Base-by-base conservation (phyloP, 2,888 invertebrate genomes). In the Tachina fera region DNA sequence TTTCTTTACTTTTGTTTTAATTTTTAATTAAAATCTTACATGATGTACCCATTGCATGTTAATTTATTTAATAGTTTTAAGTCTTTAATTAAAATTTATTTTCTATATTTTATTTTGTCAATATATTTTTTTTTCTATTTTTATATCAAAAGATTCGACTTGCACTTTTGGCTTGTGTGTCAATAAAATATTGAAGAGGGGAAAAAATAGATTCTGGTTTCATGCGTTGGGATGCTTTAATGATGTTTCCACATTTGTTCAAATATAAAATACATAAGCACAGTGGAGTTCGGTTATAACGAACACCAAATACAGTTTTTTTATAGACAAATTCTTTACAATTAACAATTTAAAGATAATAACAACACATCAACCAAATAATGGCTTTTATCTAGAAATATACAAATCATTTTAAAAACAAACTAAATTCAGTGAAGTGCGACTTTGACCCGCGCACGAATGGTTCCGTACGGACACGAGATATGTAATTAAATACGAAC, bases 11-110 rank as follows among this genome's bases (percentile, higher is more conserved):
- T 13, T 10, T 22, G 47, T 61, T 63, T 56, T 65, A 14, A 74
- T 19, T 71, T 86, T 83, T 83, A 86, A 86, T 86, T 86, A 79
- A 82, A 79, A 41, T 71, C 82, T 86, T 83, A 83, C 86, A 85
- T 85, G 82, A 86, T 83, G 79, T 65, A 75, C 61, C 71, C 53
- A 75, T 82, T 47, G 67, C 76, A 72, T 84, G 77, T 84, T 84
- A 81, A 77, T 77, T 81, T 72, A 79, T 76, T 86, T 76, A 82
- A 79, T 71, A 51, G 49, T 74, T 70, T 71, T 63, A 75, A 58
- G 19, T 63, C 58, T 77, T 75, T 77, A 83, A 83, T 83, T 83
- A 83, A 83, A 83, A 72, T 60, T 72, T 72, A 58, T 76, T 67
- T 77, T 71, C 5, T 67, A 56, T 61, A 51, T 58, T 53, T 80